Base-by-base conservation (phyloP, 1,140 invertebrate species). In the Drosophila quadrilineata region DNA sequence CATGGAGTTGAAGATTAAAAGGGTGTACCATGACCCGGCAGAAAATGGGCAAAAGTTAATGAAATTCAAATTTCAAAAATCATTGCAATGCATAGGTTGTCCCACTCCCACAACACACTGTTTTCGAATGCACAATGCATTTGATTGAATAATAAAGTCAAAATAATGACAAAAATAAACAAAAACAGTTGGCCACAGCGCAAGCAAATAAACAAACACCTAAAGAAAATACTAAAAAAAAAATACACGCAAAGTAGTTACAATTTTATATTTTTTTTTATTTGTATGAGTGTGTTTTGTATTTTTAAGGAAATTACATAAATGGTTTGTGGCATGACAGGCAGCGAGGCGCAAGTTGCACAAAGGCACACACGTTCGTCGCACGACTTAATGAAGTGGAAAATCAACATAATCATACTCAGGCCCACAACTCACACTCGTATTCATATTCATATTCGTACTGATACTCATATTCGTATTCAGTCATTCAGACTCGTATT, bases 281-380 rank as follows among this genome's bases (percentile, higher is more conserved):
- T 40, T 21, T 40, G n/a, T n/a, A n/a, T n/a, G n/a, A n/a, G n/a
- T n/a, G n/a, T n/a, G n/a, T n/a, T n/a, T n/a, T n/a, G n/a, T n/a
- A n/a, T n/a, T n/a, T 28, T 58, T n/a, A 38, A 77, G 79, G 69
- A 82, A 82, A 82, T 82, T 85, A 85, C 79, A 82, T 82, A 82
- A 82, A 22, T 28, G 24, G 16, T 40, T 50, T 54, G 62, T 69
- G 73, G 58, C 31, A 54, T 49, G 48, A 60, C n/a, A n/a, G n/a
- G n/a, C n/a, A n/a, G n/a, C n/a, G n/a, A n/a, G n/a, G n/a, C n/a
- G n/a, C n/a, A n/a, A n/a, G n/a, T n/a, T n/a, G n/a, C n/a, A n/a
- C n/a, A n/a, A n/a, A 49, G 45, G 64, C 64, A 33, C 43, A 46
- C 31, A 68, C 52, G 71, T 62, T 76, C 76, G 66, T 68, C 65